phyloP scores from a whole-genome alignment of 2,888 invertebrate species.

The Chrysopilus asiliformis region DNA sequence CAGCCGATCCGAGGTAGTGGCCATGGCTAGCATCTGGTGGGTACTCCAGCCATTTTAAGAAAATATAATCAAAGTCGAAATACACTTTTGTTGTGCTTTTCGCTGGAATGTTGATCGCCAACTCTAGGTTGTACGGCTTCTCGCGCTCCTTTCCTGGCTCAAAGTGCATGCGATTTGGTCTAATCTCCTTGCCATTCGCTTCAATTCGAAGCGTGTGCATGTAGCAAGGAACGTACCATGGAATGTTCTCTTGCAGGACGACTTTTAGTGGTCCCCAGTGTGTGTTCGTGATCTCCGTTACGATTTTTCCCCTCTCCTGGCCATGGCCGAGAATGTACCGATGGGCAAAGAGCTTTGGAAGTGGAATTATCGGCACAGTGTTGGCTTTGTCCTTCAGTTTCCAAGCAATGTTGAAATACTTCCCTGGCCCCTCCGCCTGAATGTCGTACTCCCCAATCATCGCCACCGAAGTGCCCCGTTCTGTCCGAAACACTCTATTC shows the following conservation, averaged over 20 bases:
- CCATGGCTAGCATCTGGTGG: constrained; percentile 99
- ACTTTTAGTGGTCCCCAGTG: constrained; percentile 62
- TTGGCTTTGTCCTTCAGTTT: constrained; percentile 17
- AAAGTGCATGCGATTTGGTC: constrained; percentile 43
- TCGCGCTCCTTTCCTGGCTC: constrained; percentile 72
- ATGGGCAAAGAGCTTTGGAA: constrained; percentile 61
- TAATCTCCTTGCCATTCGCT: constrained; percentile 42
- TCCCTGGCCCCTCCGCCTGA: constrained; percentile 35
- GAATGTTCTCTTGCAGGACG: constrained; percentile 77
- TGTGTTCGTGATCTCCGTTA: constrained; percentile 71
- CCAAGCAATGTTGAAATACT: constrained; percentile 57
- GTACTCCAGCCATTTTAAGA: constrained; percentile 97
- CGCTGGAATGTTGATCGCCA: constrained; percentile 65
- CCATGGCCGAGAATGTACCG: constrained; percentile 81
- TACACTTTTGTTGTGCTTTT: constrained; percentile 67
- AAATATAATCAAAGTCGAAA: constrained; percentile 87
- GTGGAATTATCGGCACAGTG: constrained; percentile 40
- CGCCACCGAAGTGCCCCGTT: constrained; percentile 53
- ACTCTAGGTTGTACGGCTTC: constrained; percentile 77
- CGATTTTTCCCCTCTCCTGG: constrained; percentile 80
- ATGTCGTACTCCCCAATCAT: constrained; percentile 61
- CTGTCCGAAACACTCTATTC: constrained; percentile 42
- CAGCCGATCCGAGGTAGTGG: constrained; percentile 84
- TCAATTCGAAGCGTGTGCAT: constrained; percentile 68
- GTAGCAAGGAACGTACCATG: constrained; percentile 83